These are phyloP conservation scores for Trachelus tabidus DNA, from an alignment of 2,888 invertebrate species.

Conservation along the genomic window DNA sequence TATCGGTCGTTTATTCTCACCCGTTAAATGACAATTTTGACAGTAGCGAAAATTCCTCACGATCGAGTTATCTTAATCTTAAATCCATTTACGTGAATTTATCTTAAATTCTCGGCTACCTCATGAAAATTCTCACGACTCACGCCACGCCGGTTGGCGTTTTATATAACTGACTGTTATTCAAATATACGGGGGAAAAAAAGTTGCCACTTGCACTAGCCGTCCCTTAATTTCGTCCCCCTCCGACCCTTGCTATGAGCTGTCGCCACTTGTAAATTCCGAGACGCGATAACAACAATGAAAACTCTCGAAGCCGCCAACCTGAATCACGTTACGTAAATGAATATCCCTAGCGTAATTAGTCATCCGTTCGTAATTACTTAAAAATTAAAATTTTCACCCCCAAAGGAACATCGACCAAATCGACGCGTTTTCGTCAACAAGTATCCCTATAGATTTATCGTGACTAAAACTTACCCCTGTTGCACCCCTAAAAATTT, in stretches of 20 bases:
- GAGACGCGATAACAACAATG: conserved; percentile 2
- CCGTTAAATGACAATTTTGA: too few species aligned
- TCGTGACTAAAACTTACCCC: not conserved
- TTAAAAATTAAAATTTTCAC: too few species aligned
- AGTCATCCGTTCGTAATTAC: too few species aligned
- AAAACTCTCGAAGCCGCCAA: too few species aligned
- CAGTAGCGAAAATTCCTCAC: not conserved
- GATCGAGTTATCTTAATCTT: not conserved
- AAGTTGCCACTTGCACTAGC: conserved; percentile 24
- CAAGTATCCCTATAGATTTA: not conserved
- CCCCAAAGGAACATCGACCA: too few species aligned
- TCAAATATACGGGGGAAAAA: conserved; percentile 26
- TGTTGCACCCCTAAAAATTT: too few species aligned
- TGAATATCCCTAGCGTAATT: too few species aligned
- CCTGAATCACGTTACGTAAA: not conserved
- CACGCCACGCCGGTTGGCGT: not conserved
- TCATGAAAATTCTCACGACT: not conserved
- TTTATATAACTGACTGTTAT: conserved; percentile 17
- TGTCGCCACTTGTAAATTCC: conserved; percentile 13
- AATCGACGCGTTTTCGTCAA: not conserved
- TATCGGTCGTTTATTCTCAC: too few species aligned
- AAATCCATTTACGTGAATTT: not conserved
- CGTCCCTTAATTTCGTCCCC: conserved; percentile 10
- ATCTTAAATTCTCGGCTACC: conserved; percentile 13
- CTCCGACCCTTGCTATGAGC: too few species aligned